These are phyloP conservation scores for Enteromius paludinosus DNA, from an alignment of 2,797 vertebrate genomes.

Conservation along the genomic window DNA sequence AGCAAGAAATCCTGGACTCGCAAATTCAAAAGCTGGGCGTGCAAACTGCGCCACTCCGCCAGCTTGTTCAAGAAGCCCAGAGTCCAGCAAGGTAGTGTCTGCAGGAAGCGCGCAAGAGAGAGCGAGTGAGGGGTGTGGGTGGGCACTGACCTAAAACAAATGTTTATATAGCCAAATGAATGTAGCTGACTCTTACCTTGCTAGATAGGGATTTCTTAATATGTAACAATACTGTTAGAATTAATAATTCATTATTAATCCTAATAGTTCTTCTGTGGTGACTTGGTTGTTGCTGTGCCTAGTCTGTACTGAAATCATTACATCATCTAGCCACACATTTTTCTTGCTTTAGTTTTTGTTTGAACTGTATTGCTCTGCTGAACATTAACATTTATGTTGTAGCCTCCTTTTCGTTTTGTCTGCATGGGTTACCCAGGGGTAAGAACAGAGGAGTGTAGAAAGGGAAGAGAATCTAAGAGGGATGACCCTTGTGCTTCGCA, in stretches of 20 bases:
- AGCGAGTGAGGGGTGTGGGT: constrained; percentile 76
- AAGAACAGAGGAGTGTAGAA: constrained; percentile 72
- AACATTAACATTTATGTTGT: constrained; percentile 56
- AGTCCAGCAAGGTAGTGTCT: constrained; percentile 93
- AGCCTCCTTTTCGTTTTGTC: constrained; percentile 70
- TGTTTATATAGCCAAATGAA: constrained; percentile 74
- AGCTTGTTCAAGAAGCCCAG: constrained; percentile 96
- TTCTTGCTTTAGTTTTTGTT: constrained; percentile 60
- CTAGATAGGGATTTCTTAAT: constrained; percentile 53
- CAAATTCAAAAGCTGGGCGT: constrained; percentile 97
- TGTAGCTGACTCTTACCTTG: constrained; percentile 66
- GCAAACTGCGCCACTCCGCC: constrained; percentile 94
- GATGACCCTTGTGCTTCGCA: constrained; percentile 16
- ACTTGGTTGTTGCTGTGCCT: constrained; percentile 66
- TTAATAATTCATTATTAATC: constrained; percentile 68
- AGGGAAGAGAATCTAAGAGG: constrained; percentile 62
- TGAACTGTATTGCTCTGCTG: constrained; percentile 47
- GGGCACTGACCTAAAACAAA: constrained; percentile 75
- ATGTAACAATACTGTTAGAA: constrained; percentile 33
- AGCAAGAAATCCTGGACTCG: constrained; percentile 97
- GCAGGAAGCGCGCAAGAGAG: constrained; percentile 81
- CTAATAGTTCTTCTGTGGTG: constrained; percentile 55
- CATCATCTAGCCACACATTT: constrained; percentile 66
- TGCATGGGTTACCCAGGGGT: constrained; percentile 76
- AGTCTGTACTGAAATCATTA: constrained; percentile 70